Base-by-base conservation (phyloP, 2,888 invertebrate species). In the Helicoverpa assulta region DNA sequence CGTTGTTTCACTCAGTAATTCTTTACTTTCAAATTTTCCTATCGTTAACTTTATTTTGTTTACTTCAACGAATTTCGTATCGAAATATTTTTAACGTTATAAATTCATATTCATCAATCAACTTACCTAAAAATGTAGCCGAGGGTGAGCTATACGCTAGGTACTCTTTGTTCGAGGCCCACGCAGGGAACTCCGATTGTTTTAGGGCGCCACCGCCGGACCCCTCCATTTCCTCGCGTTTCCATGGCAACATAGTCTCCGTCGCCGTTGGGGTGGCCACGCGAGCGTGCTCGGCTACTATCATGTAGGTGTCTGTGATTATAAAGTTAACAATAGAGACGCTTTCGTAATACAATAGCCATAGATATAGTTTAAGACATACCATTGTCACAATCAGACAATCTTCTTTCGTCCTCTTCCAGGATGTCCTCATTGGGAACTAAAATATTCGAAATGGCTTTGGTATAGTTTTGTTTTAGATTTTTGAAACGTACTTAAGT, bases 151-250 rank as follows among this genome's bases (percentile, higher is more conserved):
- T 98, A 89, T 99, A 99, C 16, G 98, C 98, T 85, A 99, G 95
- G 90, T 99, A 99, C 88, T 99, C 99, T 90, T 99, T 98, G 92
- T 99, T 99, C 47, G 98, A 98, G 55, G 99, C 99, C 99, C 99
- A 99, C 16, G 98, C 97, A 14, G 99, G 99, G 90, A 99, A 99
- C 92, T 99, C 99, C 54, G 98, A 98, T 89, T 98, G 98, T 85
- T 97, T 97, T 62, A 97, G 93, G 82, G 97, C 96, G 83, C 97
- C 95, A 81, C 97, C 96, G 84, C 97, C 95, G 16, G 96, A 96
- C 1, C 97, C 97, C 78, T 97, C 97, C 65, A 97, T 97, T 86
- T 98, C 98, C 85, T 98, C 98, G 7, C 98, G 97, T 95, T 98
- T 98, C 99, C 99, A 99, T 62, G 99, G 99, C 88, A 99, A 96